Base-by-base conservation (phyloP, 2,888 invertebrate genomes). In the Zonitis immaculata region DNA sequence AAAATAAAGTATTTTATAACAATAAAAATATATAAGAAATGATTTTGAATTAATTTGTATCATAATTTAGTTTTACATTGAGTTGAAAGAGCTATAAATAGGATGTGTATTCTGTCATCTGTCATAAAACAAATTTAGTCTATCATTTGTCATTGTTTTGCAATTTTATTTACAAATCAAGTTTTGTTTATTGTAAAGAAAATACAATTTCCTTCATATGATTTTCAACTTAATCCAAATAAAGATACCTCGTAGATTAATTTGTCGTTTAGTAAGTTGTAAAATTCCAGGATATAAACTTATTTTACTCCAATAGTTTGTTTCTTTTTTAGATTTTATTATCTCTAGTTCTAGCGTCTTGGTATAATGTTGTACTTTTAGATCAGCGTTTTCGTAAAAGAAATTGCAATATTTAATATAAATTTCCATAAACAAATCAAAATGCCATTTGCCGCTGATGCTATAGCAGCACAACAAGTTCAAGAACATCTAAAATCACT, bases 401-500 rank as follows among this genome's bases (percentile, higher is more conserved):
- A 50, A 22, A 43, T 44, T 52, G n/a, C 61, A 42, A 57, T 47
- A 42, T 51, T 27, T 55, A 46, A 54, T 47, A 44, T 14, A 28
- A 46, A 46, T 42, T 42, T 39, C 44, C 16, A 44, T 49, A 45
- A 6, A 14, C 16, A 22, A 44, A 48, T 51, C 18, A 77, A 60
- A 66, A 89, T 89, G 89, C 87, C 89, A 11, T 82, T 89, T 61
- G 87, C 88, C 47, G 87, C 87, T 62, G 89, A 90, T 75, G 84
- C 85, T 39, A 86, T 73, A 3, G 76, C 88, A 46, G 88, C 88
- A 1, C 85, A 85, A 63, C 66, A 73, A 65, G 74, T 82, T 11
- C 76, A 92, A 84, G 94, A 95, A 63, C 82, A 91, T 14, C 76
- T 95, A 16, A 86, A 89, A 69, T 83, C 86, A 5, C 77, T 95